Evolutionary conservation across 2,113 vertebrate genomes (phyloP).

Genomic region (Microcebus lehilahytsara): DNA sequence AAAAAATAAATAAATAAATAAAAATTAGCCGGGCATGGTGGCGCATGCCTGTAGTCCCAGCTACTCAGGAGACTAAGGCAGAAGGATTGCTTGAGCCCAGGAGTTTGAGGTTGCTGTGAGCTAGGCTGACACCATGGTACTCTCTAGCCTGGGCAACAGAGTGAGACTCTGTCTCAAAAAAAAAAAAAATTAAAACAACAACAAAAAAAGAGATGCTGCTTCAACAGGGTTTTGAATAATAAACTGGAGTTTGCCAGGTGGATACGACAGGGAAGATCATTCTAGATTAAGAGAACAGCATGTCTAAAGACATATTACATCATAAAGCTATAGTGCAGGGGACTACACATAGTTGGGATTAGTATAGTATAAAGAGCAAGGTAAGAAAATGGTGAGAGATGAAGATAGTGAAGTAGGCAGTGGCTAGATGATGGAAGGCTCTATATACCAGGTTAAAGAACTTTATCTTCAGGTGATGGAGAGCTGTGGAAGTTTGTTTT

Average conservation of each 20-base stretch:
- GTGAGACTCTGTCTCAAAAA: too few relatives aligned
- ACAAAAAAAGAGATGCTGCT: background rate
- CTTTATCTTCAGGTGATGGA: background rate
- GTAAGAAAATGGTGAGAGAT: constrained; percentile 16
- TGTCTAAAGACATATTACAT: background rate
- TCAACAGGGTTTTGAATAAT: background rate
- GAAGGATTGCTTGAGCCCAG: too few relatives aligned
- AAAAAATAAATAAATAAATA: too few relatives aligned
- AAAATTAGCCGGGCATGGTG: too few relatives aligned
- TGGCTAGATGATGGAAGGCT: background rate
- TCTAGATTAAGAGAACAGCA: constrained; percentile 9
- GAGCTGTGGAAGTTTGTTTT: background rate
- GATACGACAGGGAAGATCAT: background rate
- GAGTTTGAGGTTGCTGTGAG: too few relatives aligned
- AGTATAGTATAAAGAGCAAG: constrained; percentile 15
- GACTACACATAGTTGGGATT: background rate
- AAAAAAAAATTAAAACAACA: too few relatives aligned
- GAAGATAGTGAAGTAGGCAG: background rate
- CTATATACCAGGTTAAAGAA: background rate
- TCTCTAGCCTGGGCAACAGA: too few relatives aligned
- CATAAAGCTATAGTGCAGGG: background rate
- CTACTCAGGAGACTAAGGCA: too few relatives aligned
- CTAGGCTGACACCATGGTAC: too few relatives aligned
- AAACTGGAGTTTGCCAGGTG: constrained; percentile 28
- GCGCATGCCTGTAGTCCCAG: too few relatives aligned